Conservation (phyloP, 2,113 vertebrate genomes). For the Scomber scombrus region DNA sequence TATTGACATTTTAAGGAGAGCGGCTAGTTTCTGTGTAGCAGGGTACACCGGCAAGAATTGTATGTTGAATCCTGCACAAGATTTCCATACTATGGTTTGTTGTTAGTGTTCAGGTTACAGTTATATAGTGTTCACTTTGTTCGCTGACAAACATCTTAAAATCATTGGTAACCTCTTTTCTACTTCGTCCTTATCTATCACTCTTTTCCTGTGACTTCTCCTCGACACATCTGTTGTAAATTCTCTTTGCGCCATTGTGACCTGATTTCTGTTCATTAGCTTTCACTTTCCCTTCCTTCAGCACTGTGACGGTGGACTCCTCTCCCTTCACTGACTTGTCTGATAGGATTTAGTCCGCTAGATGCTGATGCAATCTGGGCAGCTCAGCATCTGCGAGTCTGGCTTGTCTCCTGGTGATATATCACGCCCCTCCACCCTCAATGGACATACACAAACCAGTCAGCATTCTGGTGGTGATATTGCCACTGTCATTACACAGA, state of each 20-base stretch:
- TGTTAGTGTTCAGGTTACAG: background rate
- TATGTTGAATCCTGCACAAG: background rate
- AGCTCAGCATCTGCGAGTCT: slow-evolving; percentile 80
- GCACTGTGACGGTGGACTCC: slow-evolving; percentile 62
- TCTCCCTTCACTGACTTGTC: slow-evolving; percentile 84
- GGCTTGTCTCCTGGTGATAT: slow-evolving; percentile 73
- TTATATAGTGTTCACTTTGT: background rate
- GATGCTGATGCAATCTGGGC: slow-evolving; percentile 83
- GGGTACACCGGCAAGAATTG: background rate
- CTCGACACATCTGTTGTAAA: slow-evolving; percentile 53
- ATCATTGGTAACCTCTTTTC: background rate
- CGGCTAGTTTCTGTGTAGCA: background rate
- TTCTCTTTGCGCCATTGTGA: slow-evolving; percentile 64
- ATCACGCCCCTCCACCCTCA: slow-evolving; percentile 46
- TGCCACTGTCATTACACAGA: slow-evolving; percentile 58
- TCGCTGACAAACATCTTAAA: background rate
- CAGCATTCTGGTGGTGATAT: slow-evolving; percentile 52
- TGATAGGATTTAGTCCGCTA: slow-evolving; percentile 84
- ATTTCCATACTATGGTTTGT: background rate
- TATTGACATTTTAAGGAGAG: slow-evolving; percentile 22
- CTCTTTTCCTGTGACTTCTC: slow-evolving; percentile 44
- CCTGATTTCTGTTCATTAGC: slow-evolving; percentile 79
- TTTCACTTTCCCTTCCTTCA: slow-evolving; percentile 74
- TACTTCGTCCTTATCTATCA: slow-evolving; percentile 27
- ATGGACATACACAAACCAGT: slow-evolving; percentile 55